Evolutionary conservation across 2,113 vertebrate species (phyloP), one percentile per base, ranked within the genome.

Genomic region (Phylloscopus whistleri): DNA sequence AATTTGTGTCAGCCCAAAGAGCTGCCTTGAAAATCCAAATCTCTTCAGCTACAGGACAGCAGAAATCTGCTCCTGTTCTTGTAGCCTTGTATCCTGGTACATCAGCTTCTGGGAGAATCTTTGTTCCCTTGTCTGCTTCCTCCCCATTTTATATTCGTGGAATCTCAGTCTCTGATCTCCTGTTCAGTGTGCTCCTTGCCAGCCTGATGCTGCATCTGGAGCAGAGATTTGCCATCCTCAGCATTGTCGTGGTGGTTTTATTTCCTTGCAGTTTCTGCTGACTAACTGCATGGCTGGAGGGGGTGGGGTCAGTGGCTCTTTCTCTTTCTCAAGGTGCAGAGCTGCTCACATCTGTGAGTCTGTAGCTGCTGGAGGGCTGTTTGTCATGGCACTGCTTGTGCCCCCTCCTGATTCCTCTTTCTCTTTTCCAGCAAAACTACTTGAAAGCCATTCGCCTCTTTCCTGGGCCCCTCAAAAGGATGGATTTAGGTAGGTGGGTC

Each of bases 381-480:
- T 41, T 49, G 11, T 17, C 2, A 1, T 19, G 7, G 53, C 24
- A 0, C 39, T 72, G 13, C 20, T 11, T 11, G 33, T 18, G 1
- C 2, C 3, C 18, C 6, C 21, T 72, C 7, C 68, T 87, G 23
- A 89, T 21, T 21, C 6, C 17, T 0, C 31, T 83, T 2, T 92
- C 24, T 97, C 35, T 87, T 56, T 96, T 35, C 19, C 92, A 98
- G 98, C 95, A 97, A 95, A 98, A 95, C 52, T 98, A 96, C 64
- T 10, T 98, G 62, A 98, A 98, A 74, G 98, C 98, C 2, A 97
- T 98, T 86, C 97, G 97, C 55, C 95, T 97, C 51, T 98, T 98
- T 53, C 98, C 98, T 2, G 98, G 98, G 21, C 97, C 98, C 11
- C 84, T 98, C 28, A 98, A 98, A 35, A 98, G 97, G 83, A 97